Evolutionary conservation across 2,113 vertebrate species (phyloP), one percentile per base, ranked within the genome.

Genomic region (Passer domesticus): DNA sequence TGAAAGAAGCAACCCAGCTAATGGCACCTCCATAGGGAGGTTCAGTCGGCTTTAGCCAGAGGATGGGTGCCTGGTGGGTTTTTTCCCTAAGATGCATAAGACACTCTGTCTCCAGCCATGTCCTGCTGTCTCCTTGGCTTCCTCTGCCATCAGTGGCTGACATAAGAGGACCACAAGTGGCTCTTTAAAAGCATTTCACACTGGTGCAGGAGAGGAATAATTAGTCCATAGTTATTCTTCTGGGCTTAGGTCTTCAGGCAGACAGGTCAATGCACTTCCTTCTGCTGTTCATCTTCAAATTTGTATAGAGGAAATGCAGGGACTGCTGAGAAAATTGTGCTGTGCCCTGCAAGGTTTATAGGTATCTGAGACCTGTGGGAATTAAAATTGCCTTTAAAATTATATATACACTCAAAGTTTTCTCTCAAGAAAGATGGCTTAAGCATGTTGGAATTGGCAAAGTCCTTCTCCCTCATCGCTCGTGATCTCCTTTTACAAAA

Each of bases 251-350:
- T 76, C 56, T 73, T 64, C 44, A 41, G 1, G 4, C 13, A 70
- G 72, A 22, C 6, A 58, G 43, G 59, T 67, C 23, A 1, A 67
- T 30, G 39, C 4, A 6, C 19, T 81, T 64, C 33, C 37, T 91
- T 80, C 46, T 83, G 47, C 83, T 73, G 35, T 39, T 84, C 56
- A 10, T 75, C 72, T 83, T 92, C 37, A 63, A 75, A 70, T 23
- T 19, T 0, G 0, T 27, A 10, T n/a, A 52, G 47, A 70, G 39
- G 27, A 74, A 74, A 77, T 23, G 14, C 20, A 58, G 28, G 18
- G 9, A 9, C 82, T 86, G 30, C 33, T 53, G 11, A 55, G 68
- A 74, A 95, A 63, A 41, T 18, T n/a, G 7, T 74, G 33, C 0
- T 0, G 25, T 72, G 20, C 21, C 41, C 53, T 83, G 33, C 21